Conservation (phyloP, 1,140 invertebrate species). For the Lasaia peninsularis region DNA sequence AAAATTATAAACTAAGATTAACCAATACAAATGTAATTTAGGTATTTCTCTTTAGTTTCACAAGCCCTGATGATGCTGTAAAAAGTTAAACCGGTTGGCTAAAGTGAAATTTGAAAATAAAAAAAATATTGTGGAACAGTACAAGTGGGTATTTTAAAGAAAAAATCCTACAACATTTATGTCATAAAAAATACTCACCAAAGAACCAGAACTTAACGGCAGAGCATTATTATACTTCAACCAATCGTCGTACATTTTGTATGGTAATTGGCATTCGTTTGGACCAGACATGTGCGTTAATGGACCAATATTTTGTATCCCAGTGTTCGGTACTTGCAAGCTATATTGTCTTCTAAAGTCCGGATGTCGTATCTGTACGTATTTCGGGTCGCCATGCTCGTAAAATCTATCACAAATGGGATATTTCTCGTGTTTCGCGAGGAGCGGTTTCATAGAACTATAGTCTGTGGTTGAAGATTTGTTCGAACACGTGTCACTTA, state of each 20-base stretch:
- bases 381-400: constrained; percentile 52
- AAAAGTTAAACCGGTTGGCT: too few species aligned
- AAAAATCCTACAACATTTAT: too few species aligned
- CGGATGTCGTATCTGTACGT: constrained; percentile 52
- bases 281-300: constrained; percentile 47
- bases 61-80: too few species aligned
- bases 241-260: constrained; percentile 68
- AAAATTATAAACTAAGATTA: too few species aligned
- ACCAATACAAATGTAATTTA: too few species aligned
- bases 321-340: constrained; percentile 44
- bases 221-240: constrained; percentile 69
- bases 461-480: constrained; percentile 64
- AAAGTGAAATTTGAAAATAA: too few species aligned
- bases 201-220: constrained; percentile 57
- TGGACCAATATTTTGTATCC: constrained; percentile 42
- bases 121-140: too few species aligned
- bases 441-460: constrained; percentile 50
- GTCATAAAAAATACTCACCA: constrained; percentile 46
- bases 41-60: too few species aligned
- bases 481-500: constrained; percentile 59
- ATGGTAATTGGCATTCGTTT: constrained; percentile 51
- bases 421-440: constrained; percentile 58
- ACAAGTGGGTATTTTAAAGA: too few species aligned
- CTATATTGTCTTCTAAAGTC: constrained; percentile 44
- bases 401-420: constrained; percentile 51